Evolutionary conservation across 1,140 invertebrate genomes (phyloP).

Genomic region (Zaprionus davidi): DNA sequence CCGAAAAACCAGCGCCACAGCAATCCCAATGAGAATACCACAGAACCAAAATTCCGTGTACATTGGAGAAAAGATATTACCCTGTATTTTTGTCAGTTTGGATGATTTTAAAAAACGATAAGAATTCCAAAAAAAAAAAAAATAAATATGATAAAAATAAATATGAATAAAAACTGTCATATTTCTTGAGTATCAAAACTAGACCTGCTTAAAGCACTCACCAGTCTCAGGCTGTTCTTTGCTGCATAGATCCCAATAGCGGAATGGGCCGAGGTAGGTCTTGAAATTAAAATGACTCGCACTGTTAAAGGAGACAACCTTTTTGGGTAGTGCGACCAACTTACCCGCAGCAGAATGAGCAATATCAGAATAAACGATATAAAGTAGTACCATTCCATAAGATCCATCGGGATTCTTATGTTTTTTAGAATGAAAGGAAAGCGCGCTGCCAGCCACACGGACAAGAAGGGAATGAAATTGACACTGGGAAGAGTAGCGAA

Average conservation of each 20-base stretch:
- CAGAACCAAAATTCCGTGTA: constrained; percentile 66
- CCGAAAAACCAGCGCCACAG: constrained; percentile 53
- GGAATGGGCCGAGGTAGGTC: constrained; percentile 43
- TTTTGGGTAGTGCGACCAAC: background rate
- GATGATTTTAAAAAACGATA: constrained; percentile 1
- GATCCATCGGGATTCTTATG: constrained; percentile 17
- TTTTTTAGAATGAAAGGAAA: background rate
- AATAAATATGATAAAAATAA: background rate
- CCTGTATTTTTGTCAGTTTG: constrained; percentile 23
- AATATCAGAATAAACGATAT: constrained; percentile 37
- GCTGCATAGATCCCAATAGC: constrained; percentile 20
- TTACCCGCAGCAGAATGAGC: constrained; percentile 40
- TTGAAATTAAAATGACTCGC: background rate
- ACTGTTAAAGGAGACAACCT: background rate
- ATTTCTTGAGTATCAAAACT: constrained; percentile 10
- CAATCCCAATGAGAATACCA: constrained; percentile 54
- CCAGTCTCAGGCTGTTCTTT: constrained; percentile 12
- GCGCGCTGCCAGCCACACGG: background rate
- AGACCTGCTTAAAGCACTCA: constrained; percentile 28
- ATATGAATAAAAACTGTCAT: background rate
- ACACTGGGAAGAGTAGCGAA: constrained; percentile 1
- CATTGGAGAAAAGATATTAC: constrained; percentile 36
- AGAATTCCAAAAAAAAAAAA: background rate
- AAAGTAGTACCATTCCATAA: constrained; percentile 43
- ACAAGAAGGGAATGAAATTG: constrained; percentile 27